Base-by-base conservation (phyloP, 2,888 invertebrate species). In the Alentia gelatinosa region DNA sequence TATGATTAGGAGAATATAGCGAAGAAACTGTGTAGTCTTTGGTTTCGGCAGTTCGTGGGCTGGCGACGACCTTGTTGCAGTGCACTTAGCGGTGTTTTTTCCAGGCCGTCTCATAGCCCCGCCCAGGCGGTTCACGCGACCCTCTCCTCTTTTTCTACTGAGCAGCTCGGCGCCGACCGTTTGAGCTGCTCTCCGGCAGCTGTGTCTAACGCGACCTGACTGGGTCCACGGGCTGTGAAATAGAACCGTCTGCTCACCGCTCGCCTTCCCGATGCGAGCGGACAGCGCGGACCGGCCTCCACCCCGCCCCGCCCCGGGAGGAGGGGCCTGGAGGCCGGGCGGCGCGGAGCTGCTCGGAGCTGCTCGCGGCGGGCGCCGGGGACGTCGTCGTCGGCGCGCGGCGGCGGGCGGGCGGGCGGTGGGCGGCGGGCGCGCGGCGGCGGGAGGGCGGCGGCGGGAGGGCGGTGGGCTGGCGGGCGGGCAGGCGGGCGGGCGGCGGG, bases 141-240 rank as follows among this genome's bases (percentile, higher is more conserved):
- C n/a, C n/a, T n/a, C n/a, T n/a, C n/a, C n/a, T n/a, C n/a, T n/a
- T n/a, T n/a, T n/a, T n/a, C n/a, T n/a, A n/a, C n/a, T n/a, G 39
- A 79, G 79, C 79, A 79, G 39, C 79, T 39, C 39, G 3, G 56
- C n/a, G n/a, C n/a, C 5, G n/a, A 56, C 56, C n/a, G 56, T n/a
- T 56, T 19, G 68, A 68, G 68, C 68, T 68, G 68, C 68, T 68
- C 68, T 12, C 68, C 68, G 12, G 30, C 30, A 30, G 68, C 79
- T 26, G 79, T 35, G 39, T 39, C 39, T 79, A 79, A 79, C 39
- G 39, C 39, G 79, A 79, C 37, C 79, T 79, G 79, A 79, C 35
- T 35, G 37, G 23, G 79, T 39, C 79, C 79, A 79, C 79, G 79
- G 79, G 79, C 79, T 79, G 39, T 79, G 79, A 79, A 79, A 79